Evolutionary conservation across 2,113 vertebrate genomes (phyloP), one percentile per base, ranked within the genome.

Genomic region (Kryptolebias marmoratus): DNA sequence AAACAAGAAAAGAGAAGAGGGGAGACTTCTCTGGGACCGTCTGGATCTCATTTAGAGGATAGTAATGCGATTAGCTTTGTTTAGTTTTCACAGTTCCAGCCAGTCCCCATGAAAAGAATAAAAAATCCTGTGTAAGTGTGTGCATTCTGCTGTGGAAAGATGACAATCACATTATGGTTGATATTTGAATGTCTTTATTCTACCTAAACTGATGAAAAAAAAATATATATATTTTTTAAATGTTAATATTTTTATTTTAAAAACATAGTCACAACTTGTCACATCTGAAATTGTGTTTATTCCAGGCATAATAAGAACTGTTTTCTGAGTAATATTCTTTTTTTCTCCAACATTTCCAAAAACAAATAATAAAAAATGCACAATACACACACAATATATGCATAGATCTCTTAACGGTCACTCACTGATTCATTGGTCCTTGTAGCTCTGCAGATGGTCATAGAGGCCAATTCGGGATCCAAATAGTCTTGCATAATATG

Each of bases 51-150:
- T 93, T 94, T 93, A 58, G 90, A 79, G 89, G 87, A 92, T 64
- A 86, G 88, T 94, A 94, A 94, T 94, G 89, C 18, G 90, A 93
- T 94, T 94, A 93, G 87, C 84, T 91, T 90, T 93, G 93, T 94
- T 94, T 94, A 93, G 87, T 87, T 94, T 94, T 94, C 90, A 91
- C 88, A 93, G 90, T 87, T 92, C 85, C 76, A 90, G 85, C 83
- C 89, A 88, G 85, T 80, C 87, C 78, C 31, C 83, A 85, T 70
- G 85, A 90, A 90, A 10, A 42, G 39, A 42, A 42, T 5, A 5
- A 42, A 42, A 48, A 76, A 86, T 63, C 54, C 72, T 45, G 71
- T 53, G 56, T 73, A 60, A 60, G 52, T 55, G 48, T 32, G 3
- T 71, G 44, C 65, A 39, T 78, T 30, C 36, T 11, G 48, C 58